Evolutionary conservation across 2,113 vertebrate genomes (phyloP).

Genomic region (Laticauda laticaudata): DNA sequence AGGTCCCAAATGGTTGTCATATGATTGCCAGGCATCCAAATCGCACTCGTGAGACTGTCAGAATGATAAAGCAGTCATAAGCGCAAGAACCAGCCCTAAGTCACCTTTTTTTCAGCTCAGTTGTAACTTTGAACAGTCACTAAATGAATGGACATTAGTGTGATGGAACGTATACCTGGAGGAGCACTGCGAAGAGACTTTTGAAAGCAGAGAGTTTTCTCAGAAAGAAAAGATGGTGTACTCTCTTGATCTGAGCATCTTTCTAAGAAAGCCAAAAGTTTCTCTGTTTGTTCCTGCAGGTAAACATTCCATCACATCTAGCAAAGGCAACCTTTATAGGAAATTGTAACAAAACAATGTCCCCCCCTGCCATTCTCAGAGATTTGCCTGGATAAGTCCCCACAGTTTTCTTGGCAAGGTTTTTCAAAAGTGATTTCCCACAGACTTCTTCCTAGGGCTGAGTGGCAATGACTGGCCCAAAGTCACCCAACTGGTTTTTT

Average conservation of each 20-base stretch:
- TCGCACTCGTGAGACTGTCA: background rate
- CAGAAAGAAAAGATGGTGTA: background rate
- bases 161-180: background rate
- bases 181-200: background rate
- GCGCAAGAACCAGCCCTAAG: background rate
- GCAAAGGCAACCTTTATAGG: background rate
- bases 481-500: background rate
- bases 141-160: background rate
- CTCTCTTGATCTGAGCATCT: background rate
- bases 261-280: background rate
- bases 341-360: background rate
- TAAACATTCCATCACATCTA: background rate
- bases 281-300: background rate
- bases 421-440: background rate
- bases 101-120: background rate
- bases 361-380: background rate
- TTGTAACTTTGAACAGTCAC: background rate
- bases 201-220: background rate
- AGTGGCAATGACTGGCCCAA: background rate
- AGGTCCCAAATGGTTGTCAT: fast-evolving
- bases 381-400: background rate
- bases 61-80: background rate
- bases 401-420: background rate
- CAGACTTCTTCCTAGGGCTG: background rate
- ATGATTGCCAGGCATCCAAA: background rate